Percentiles rank a stretch among this genome's conserved stretches.
Evolutionary conservation across 2,113 vertebrate species (phyloP).

Genomic region (Egretta garzetta): DNA sequence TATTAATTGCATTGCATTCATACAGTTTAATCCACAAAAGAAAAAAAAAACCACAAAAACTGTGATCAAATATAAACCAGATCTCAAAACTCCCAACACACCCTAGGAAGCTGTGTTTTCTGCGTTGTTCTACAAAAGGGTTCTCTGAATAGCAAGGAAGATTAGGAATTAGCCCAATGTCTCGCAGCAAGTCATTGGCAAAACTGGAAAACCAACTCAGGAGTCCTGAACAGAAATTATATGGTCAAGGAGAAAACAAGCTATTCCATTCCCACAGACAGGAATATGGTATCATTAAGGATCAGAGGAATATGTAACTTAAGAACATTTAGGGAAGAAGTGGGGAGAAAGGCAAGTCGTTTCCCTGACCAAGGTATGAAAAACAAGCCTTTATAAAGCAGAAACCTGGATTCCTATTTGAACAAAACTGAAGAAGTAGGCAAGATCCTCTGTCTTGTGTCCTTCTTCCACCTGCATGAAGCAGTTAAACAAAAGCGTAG

Average conservation of each 20-base stretch:
- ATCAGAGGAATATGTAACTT: background rate
- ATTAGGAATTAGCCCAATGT: background rate
- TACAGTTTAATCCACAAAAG: background rate
- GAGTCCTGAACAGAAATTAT: background rate
- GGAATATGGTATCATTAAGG: background rate
- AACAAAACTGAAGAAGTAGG: background rate
- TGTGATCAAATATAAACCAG: background rate
- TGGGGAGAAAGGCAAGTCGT: accelerated
- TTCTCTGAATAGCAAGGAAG: background rate
- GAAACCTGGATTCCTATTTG: background rate
- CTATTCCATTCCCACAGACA: background rate
- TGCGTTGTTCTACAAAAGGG: background rate
- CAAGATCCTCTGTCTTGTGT: background rate
- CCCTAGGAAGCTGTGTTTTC: background rate
- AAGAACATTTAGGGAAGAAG: background rate
- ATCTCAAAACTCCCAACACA: background rate
- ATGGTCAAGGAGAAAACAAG: background rate
- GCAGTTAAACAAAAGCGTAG: background rate
- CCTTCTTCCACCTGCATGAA: background rate
- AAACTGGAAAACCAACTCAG: background rate
- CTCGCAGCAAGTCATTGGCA: background rate
- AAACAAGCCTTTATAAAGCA: background rate
- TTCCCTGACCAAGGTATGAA: background rate
- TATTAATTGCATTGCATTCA: background rate
- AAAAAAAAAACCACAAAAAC: background rate